Evolutionary conservation across 2,797 vertebrate genomes (phyloP), one percentile per base, ranked within the genome.

Genomic region (Ceryle rudis): DNA sequence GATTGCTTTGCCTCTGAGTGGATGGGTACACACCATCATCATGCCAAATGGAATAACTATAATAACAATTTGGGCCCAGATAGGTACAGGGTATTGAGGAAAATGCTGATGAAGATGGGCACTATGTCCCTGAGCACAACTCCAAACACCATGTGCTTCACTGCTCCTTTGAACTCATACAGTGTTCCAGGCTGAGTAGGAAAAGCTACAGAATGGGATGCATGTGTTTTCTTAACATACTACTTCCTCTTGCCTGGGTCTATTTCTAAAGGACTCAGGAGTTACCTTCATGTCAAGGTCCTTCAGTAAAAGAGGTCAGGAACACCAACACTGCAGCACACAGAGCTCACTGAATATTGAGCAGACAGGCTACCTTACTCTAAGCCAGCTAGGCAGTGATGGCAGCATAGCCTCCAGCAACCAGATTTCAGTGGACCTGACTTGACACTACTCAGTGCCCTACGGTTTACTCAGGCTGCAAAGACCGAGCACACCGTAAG

Each of bases 31-130:
- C 49, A 58, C 14, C 51, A 26, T 10, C 13, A 6, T 6, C 6
- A 2, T 2, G 0, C 19, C 29, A 35, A 44, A 14, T 0, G 6
- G 51, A 65, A 7, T 10, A 41, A n/a, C 37, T 69, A 14, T 25
- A 49, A 26, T 26, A 54, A 54, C 31, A 54, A 15, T 26, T 49
- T 73, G 46, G 62, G 37, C 28, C 12, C 46, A 64, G 12, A 10
- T 0, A 58, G 33, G 20, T 54, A 78, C 11, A 52, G 20, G 7
- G 6, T n/a, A 42, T 4, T 54, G 58, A 66, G 89, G 25, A 66
- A 75, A 71, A 81, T 31, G 25, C 33, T 47, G 79, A 25, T 39
- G 35, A 51, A 73, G 17, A 33, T 0, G 2, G 26, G 25, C 14
- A 61, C 23, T 25, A 7, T 3, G 3, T 49, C 51, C 14, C 3